Base-by-base conservation (phyloP, 2,797 vertebrate genomes). In the Pseudochromis fuscus region DNA sequence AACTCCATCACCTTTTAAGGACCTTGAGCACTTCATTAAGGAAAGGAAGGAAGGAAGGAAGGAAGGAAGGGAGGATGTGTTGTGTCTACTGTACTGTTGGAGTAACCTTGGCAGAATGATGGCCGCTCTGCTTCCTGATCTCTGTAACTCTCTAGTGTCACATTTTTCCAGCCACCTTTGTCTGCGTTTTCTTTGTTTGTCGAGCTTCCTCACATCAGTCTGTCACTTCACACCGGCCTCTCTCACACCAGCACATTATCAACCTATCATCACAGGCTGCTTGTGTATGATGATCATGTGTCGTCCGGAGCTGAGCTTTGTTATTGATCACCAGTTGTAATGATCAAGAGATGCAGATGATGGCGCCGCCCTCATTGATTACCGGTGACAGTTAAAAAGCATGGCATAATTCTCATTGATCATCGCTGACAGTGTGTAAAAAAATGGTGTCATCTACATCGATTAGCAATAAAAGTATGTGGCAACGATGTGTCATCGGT, bases 351-450 rank as follows among this genome's bases (percentile, higher is more conserved):
- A 86, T 81, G 85, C 81, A 77, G 82, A 86, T 77, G 82, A 86
- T 76, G 83, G 83, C 58, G 35, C 85, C 77, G 4, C 66, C 81
- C 72, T 75, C 85, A 92, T 91, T 68, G 90, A 92, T 92, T 88
- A 60, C 33, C 8, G 1, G 58, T 81, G 87, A 89, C 89, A 81
- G 79, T 83, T 88, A 85, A 84, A 84, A 87, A 91, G 81, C 73
- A 82, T 72, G 68, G 83, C 79, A 86, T 87, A 77, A 87, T 86
- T 88, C 79, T 53, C 84, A 91, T 89, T 63, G 89, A 92, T 86
- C 27, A 44, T 7, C 42, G 2, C 50, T 60, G 85, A 87, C 87
- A 77, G 65, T 0, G 46, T 73, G 74, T 73, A 72, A 84, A 77
- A n/a, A 89, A 83, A 82, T 69, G 65, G 67, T 67, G 75, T 83